Evolutionary conservation across 2,888 invertebrate species (phyloP).

Genomic region (Drosophila mercatorum): DNA sequence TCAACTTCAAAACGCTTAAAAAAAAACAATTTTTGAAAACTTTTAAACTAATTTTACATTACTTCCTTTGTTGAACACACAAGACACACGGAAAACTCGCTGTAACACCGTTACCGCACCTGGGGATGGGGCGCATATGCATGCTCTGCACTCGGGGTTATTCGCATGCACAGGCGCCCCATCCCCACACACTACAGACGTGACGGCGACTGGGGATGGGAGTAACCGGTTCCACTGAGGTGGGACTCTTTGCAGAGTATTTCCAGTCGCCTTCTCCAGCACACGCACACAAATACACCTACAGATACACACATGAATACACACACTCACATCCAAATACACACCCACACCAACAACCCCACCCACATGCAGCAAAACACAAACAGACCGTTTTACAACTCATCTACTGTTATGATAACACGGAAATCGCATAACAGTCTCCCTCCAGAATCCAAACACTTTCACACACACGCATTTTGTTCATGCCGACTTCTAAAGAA

Average conservation of each 20-base stretch:
- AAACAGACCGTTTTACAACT: slow-evolving; percentile 53
- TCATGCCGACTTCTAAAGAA: slow-evolving; percentile 18
- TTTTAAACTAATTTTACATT: slow-evolving; percentile 76
- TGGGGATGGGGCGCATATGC: slow-evolving; percentile 55
- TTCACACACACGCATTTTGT: slow-evolving; percentile 29
- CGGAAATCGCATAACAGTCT: slow-evolving; percentile 77
- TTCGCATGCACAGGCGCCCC: slow-evolving; percentile 54
- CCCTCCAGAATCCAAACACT: slow-evolving; percentile 9
- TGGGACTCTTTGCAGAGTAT: slow-evolving; percentile 32
- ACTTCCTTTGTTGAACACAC: slow-evolving; percentile 64
- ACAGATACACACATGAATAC: slow-evolving; percentile 5
- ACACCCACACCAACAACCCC: not conserved
- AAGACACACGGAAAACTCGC: slow-evolving; percentile 50
- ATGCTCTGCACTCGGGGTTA: slow-evolving; percentile 51
- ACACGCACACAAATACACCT: slow-evolving; percentile 10
- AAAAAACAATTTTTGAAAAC: slow-evolving; percentile 74
- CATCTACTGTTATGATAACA: slow-evolving; percentile 61
- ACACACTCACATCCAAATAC: slow-evolving; percentile 7
- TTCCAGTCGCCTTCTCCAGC: slow-evolving; percentile 14
- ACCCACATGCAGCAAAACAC: slow-evolving; percentile 23
- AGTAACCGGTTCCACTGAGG: slow-evolving; percentile 51
- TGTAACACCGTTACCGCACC: slow-evolving; percentile 22
- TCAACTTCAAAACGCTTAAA: slow-evolving; percentile 80
- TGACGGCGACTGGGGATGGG: slow-evolving; percentile 39
- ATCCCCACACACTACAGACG: slow-evolving; percentile 57